Evolutionary conservation across 2,888 invertebrate species (phyloP).

Genomic region (Anthrax anthrax): DNA sequence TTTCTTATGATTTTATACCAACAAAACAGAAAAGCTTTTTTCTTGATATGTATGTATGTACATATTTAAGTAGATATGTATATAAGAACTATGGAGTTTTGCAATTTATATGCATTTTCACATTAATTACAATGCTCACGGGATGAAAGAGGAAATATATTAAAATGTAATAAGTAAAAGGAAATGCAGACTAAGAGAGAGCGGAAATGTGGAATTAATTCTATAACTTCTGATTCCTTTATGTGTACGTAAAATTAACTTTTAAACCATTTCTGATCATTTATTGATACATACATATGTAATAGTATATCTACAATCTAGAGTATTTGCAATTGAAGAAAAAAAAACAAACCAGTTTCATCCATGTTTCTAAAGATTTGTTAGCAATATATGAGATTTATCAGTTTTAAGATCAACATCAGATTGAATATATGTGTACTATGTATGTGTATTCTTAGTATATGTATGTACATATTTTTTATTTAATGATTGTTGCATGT

Average conservation of each 20-base stretch:
- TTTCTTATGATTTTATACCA: background rate
- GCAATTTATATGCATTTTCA: no score
- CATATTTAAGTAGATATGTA: no score
- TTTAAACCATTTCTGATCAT: constrained; percentile 5
- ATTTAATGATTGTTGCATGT: no score
- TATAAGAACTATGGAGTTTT: no score
- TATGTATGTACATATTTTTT: constrained; percentile 8
- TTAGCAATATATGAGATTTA: constrained; percentile 7
- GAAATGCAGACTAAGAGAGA: background rate
- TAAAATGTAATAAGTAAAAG: no score
- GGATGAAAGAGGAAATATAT: background rate
- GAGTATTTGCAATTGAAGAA: background rate
- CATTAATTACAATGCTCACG: background rate
- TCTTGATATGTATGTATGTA: background rate
- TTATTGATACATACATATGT: no score
- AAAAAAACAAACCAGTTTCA: background rate
- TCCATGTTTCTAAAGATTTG: no score
- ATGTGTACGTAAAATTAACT: background rate
- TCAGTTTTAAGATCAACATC: constrained; percentile 10
- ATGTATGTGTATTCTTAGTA: constrained; percentile 1
- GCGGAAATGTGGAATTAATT: no score
- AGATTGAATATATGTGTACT: background rate
- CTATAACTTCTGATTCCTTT: background rate
- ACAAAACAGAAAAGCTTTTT: no score
- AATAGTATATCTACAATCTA: constrained; percentile 1